phyloP scores from a whole-genome alignment of 2,888 invertebrate genomes.

The Macaria liturata region DNA sequence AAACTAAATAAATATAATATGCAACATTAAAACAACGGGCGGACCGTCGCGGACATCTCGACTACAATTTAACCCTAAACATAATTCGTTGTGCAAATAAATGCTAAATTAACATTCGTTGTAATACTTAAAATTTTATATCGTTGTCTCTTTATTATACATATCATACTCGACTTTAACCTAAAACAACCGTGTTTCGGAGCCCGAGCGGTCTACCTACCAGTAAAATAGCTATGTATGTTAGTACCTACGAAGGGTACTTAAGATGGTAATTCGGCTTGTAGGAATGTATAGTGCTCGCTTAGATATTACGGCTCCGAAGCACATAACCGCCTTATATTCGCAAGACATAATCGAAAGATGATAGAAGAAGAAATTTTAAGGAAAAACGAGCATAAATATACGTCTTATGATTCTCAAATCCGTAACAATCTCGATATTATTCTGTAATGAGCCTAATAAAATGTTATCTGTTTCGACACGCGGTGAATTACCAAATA shows the following conservation, averaged over 20 bases:
- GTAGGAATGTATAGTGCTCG: not conserved
- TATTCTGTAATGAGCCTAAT: constrained; percentile 35
- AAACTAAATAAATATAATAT: constrained; percentile 29
- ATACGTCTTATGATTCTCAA: constrained; percentile 26
- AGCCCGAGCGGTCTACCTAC: not conserved
- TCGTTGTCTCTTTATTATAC: constrained; percentile 50
- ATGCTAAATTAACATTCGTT: constrained; percentile 61
- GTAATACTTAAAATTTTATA: constrained; percentile 62
- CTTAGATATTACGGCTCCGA: constrained; percentile 15
- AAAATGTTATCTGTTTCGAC: constrained; percentile 40
- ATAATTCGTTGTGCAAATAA: constrained; percentile 57
- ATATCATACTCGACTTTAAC: constrained; percentile 39
- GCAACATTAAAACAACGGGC: constrained; percentile 19
- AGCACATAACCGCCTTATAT: constrained; percentile 28
- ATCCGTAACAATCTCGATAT: constrained; percentile 31
- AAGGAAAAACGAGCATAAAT: constrained; percentile 25
- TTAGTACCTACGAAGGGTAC: no score
- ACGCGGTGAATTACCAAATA: constrained; percentile 41
- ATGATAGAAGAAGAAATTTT: constrained; percentile 25
- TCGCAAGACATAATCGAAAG: constrained; percentile 22
- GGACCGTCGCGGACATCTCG: constrained; percentile 19
- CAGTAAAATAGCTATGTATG: no score
- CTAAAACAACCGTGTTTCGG: constrained; percentile 37
- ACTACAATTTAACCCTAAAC: constrained; percentile 29
- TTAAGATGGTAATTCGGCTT: no score